phyloP scores from a whole-genome alignment of 2,113 vertebrate species.

The Nibea coibor region DNA sequence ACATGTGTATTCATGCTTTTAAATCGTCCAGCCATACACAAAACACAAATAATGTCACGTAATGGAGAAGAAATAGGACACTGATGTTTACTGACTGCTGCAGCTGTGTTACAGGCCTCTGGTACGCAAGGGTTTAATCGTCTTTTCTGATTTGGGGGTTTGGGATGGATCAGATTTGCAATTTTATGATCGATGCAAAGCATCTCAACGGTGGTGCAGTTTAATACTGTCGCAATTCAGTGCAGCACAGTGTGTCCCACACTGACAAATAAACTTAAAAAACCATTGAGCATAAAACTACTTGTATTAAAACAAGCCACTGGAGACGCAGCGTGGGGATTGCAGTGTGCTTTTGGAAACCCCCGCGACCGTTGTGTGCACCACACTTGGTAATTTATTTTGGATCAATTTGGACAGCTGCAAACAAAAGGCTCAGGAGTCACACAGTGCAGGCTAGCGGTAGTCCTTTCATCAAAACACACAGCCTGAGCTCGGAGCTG shows the following conservation, averaged over 20 bases:
- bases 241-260: background rate
- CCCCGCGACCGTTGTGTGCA: conserved; percentile 43
- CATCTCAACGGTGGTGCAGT: background rate
- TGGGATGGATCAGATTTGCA: conserved; percentile 61
- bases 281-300: background rate
- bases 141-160: conserved; percentile 77
- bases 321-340: conserved; percentile 18
- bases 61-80: background rate
- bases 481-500: conserved; percentile 9
- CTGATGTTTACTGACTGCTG: background rate
- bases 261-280: background rate
- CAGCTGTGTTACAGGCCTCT: conserved; percentile 50
- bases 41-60: conserved; percentile 4
- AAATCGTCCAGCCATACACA: background rate
- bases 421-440: conserved; percentile 66
- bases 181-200: conserved; percentile 50
- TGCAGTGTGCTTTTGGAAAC: conserved; percentile 39
- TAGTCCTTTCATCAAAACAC: conserved; percentile 35
- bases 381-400: conserved; percentile 62
- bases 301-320: conserved; percentile 20
- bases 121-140: conserved; percentile 68
- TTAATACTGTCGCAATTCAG: background rate
- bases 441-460: conserved; percentile 43
- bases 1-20: background rate
- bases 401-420: conserved; percentile 70